These are phyloP conservation scores for Amiota communis DNA, from an alignment of 2,888 invertebrate genomes.

Conservation along the genomic window DNA sequence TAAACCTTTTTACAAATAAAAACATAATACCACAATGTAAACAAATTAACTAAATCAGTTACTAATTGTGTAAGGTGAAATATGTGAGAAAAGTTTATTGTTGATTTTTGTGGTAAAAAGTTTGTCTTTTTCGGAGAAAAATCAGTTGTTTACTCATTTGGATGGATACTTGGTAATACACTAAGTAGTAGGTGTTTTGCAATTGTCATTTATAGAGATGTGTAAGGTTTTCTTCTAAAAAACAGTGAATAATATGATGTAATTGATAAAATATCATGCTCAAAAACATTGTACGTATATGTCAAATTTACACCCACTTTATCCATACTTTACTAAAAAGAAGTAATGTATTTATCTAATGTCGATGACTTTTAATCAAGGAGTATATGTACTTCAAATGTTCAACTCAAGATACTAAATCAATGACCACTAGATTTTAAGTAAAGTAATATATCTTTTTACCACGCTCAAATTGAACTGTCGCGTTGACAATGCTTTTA, in stretches of 20 bases:
- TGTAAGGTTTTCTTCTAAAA: neutral
- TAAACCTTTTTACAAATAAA: conserved; percentile 29
- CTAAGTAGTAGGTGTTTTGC: neutral
- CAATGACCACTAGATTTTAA: conserved; percentile 52
- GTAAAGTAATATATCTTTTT: conserved; percentile 61
- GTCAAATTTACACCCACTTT: neutral
- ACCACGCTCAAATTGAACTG: neutral
- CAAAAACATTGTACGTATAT: neutral
- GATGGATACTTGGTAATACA: neutral
- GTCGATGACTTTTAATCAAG: no score
- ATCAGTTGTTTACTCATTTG: conserved; percentile 20
- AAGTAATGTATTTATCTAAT: neutral
- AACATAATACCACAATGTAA: conserved; percentile 59
- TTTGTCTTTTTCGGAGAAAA: conserved; percentile 8
- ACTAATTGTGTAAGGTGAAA: conserved; percentile 50
- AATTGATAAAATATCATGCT: neutral
- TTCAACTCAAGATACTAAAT: conserved; percentile 50
- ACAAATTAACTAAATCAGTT: conserved; percentile 68
- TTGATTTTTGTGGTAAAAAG: conserved; percentile 26
- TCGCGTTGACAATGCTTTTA: conserved; percentile 66
- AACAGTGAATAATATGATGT: no score
- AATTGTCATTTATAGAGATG: neutral
- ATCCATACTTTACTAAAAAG: neutral
- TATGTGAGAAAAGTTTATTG: conserved; percentile 13
- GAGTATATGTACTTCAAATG: neutral